Evolutionary conservation across 1,140 invertebrate species (phyloP), one percentile per base, ranked within the genome.

Genomic region (Lepidotrigona ventralis): DNA sequence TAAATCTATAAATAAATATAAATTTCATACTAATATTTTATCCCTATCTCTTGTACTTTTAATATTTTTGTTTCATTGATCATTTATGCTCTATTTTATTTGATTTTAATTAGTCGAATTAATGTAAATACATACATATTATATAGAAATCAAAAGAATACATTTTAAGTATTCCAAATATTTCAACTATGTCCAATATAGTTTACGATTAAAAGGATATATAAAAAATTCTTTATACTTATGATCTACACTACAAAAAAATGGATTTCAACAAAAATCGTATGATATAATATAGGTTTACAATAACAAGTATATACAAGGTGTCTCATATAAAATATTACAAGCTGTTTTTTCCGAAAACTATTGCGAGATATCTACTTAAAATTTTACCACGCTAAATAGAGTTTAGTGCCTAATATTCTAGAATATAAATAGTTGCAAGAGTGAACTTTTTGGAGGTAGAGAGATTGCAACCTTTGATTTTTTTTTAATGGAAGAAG

Each of bases 1-100:
- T 60, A 2, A 79, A 80, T 84, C 19, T 39, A 54, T 76, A 79
- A 79, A 72, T 72, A 53, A 64, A 26, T 77, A 51, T 69, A 79
- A 76, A 68, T 69, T n/a, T 78, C 21, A 33, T 46, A 26, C 2
- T 56, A 70, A 70, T 83, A 60, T 68, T 39, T 81, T 8, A 56
- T 63, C 46, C 21, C 54, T 53, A 73, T 39, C 21, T 79, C 46
- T 14, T 70, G 21, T 75, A 76, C 51, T 69, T 58, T 69, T 51
- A 54, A 17, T 66, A 23, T 81, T 63, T 64, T 29, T 82, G 21
- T 33, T 11, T 54, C 4, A 68, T 76, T 33, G 17, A 14, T 39
- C 15, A 63, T 19, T 76, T 72, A 72, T 21, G 21, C 9, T 60
- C 17, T 53, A 8, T 33, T 56, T 53, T 46, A 56, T 83, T 63